A percentile compares a stretch with the other conserved stretches of the same genome.
Evolutionary conservation across 2,888 invertebrate species (phyloP).

Genomic region (Noctuana brunneofusca): DNA sequence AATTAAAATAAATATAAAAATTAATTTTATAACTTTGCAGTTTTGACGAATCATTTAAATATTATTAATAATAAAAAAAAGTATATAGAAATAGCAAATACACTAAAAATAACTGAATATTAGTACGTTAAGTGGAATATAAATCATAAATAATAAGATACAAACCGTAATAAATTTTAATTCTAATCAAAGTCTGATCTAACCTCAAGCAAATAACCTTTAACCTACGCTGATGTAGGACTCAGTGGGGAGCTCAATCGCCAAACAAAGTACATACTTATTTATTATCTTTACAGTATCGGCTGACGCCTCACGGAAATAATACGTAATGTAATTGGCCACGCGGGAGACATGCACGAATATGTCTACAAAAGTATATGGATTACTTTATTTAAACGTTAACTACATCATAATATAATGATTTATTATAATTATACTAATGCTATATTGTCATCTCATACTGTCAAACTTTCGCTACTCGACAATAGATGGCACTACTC

Average conservation of each 20-base stretch:
- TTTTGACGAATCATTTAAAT: too few species aligned
- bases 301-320: constrained; percentile 52
- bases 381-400: constrained; percentile 6
- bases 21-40: too few species aligned
- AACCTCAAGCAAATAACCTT: too few species aligned
- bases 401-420: neutral
- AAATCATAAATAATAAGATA: too few species aligned
- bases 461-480: neutral
- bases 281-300: neutral
- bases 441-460: constrained; percentile 17
- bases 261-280: neutral
- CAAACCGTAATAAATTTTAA: too few species aligned
- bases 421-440: neutral
- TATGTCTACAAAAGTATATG: constrained; percentile 21
- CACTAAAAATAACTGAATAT: too few species aligned
- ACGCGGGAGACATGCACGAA: constrained; percentile 77
- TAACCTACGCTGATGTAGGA: neutral
- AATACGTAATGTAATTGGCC: constrained; percentile 72
- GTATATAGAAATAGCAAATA: too few species aligned
- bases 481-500: constrained; percentile 1
- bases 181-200: too few species aligned
- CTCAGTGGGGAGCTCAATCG: neutral
- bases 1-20: too few species aligned
- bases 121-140: too few species aligned
- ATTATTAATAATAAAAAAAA: too few species aligned